Percentiles rank a stretch among this genome's conserved stretches.
These are phyloP conservation scores for Chaetodon trifascialis DNA, from an alignment of 2,113 vertebrate genomes.

Conservation along the genomic window DNA sequence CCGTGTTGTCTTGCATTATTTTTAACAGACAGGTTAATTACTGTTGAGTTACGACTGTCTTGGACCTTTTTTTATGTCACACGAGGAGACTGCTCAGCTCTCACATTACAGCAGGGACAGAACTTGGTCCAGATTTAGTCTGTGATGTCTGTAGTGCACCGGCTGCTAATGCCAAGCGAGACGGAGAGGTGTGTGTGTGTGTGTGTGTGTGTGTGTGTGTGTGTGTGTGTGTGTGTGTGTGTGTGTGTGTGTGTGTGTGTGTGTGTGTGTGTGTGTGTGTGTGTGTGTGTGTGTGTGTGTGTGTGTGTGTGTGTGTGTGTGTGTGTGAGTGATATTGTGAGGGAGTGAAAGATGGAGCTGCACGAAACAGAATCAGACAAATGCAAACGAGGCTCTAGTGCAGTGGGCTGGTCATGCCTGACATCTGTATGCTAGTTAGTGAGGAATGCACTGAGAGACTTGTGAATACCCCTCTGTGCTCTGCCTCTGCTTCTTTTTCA, in stretches of 20 bases:
- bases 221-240: neutral
- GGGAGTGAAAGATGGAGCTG: slow-evolving; percentile 12
- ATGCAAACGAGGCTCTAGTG: slow-evolving; percentile 17
- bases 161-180: slow-evolving; percentile 21
- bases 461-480: slow-evolving; percentile 71
- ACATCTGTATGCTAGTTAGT: slow-evolving; percentile 57
- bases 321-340: neutral
- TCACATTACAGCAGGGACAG: slow-evolving; percentile 53
- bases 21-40: neutral
- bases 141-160: slow-evolving; percentile 35
- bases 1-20: neutral
- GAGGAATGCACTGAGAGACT: slow-evolving; percentile 63
- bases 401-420: slow-evolving; percentile 37
- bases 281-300: neutral
- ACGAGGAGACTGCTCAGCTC: slow-evolving; percentile 28
- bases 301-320: too few relatives aligned
- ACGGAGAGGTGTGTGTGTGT: slow-evolving; percentile 10
- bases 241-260: neutral
- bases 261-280: neutral
- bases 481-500: slow-evolving; percentile 26
- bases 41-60: neutral
- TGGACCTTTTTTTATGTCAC: slow-evolving; percentile 21
- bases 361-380: neutral
- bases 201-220: too few relatives aligned
- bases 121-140: slow-evolving; percentile 61